Evolutionary conservation across 2,113 vertebrate genomes (phyloP).

Genomic region (Heterotis niloticus): DNA sequence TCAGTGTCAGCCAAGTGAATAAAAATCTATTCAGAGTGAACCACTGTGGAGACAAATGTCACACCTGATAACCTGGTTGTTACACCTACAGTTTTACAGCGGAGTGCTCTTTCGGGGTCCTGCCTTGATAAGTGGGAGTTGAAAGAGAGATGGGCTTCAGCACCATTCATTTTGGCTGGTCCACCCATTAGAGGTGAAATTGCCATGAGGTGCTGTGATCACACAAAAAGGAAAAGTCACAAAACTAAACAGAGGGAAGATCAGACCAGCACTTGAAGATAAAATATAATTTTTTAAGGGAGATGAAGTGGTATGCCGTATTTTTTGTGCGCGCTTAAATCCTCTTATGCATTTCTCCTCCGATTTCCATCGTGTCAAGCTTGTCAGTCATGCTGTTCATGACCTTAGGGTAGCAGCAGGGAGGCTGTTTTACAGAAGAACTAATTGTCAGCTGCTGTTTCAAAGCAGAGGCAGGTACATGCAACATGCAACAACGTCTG

Average conservation of each 20-base stretch:
- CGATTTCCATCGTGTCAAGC: not conserved
- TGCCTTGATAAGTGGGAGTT: too few species aligned
- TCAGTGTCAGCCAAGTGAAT: too few species aligned
- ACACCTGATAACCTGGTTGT: too few species aligned
- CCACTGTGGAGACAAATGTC: too few species aligned
- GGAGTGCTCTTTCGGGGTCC: too few species aligned
- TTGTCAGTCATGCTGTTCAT: not conserved
- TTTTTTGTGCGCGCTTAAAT: not conserved
- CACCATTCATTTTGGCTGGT: too few species aligned
- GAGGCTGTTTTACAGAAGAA: not conserved
- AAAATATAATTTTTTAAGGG: not conserved
- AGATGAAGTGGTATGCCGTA: not conserved
- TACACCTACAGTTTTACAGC: too few species aligned
- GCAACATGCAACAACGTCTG: not conserved
- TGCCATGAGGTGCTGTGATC: not conserved
- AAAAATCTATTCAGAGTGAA: too few species aligned
- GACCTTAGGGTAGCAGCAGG: not conserved
- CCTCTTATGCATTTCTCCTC: not conserved
- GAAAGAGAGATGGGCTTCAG: too few species aligned
- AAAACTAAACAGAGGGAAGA: too few species aligned
- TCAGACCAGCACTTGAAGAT: too few species aligned
- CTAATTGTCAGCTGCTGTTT: not conserved
- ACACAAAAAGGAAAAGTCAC: not conserved
- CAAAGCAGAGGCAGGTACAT: not conserved
- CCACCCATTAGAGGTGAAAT: not conserved